phyloP scores from a whole-genome alignment of 2,888 invertebrate genomes.

The Netelia inedita region DNA sequence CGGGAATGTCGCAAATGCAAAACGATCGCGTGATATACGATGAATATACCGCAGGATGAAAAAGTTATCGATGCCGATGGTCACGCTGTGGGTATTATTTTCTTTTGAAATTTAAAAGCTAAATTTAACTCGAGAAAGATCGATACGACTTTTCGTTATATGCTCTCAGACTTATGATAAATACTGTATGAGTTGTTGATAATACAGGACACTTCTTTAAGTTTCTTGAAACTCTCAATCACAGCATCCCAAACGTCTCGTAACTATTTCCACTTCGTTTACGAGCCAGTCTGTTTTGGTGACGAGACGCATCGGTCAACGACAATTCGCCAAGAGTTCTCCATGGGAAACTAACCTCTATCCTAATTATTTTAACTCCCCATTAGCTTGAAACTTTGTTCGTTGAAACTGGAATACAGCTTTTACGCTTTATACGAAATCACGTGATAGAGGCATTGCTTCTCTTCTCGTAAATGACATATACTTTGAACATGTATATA shows the following conservation, averaged over 20 bases:
- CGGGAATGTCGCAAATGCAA: slow-evolving; percentile 11
- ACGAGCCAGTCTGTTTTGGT: not conserved
- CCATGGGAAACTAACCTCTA: not conserved
- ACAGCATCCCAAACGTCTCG: not conserved
- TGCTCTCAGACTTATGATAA: not conserved
- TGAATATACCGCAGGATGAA: not conserved
- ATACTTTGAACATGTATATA: not conserved
- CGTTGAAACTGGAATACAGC: not conserved
- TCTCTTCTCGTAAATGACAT: not conserved
- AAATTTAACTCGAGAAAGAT: not conserved
- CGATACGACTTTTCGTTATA: not conserved
- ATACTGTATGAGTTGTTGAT: not conserved
- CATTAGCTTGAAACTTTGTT: slow-evolving; percentile 1
- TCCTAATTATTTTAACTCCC: not conserved
- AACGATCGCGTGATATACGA: slow-evolving; percentile 4
- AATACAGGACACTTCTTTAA: not conserved
- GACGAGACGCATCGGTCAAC: not conserved
- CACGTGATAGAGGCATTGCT: slow-evolving; percentile 28
- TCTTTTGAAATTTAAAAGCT: not conserved
- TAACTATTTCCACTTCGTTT: not conserved
- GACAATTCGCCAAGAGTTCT: slow-evolving; percentile 11
- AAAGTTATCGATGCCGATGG: not conserved
- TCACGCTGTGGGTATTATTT: not conserved
- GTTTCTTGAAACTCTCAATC: not conserved
- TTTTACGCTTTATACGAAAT: not conserved